These are phyloP conservation scores for Acropternis orthonyx DNA, from an alignment of 2,797 vertebrate genomes.

Conservation along the genomic window DNA sequence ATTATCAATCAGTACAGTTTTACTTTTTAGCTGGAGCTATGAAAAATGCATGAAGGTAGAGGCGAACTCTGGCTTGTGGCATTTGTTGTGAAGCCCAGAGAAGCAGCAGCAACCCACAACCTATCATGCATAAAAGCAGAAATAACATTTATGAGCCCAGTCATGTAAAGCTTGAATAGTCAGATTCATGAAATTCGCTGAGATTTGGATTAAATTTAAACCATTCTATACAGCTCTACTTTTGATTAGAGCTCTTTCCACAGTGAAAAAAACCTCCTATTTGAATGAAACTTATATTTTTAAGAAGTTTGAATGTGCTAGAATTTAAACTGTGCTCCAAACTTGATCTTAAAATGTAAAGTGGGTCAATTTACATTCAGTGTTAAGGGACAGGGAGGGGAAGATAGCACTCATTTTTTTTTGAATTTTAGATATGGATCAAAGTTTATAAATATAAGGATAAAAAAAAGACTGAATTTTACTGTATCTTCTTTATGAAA, in stretches of 20 bases:
- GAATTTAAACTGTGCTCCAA: constrained; percentile 63
- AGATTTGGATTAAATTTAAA: constrained; percentile 77
- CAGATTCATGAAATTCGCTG: constrained; percentile 71
- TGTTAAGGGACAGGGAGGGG: not conserved
- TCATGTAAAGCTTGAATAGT: constrained; percentile 66
- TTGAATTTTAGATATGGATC: not conserved
- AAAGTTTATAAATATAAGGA: constrained; percentile 28
- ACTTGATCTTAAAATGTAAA: constrained; percentile 36
- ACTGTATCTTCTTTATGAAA: constrained; percentile 22
- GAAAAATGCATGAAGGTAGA: constrained; percentile 45
- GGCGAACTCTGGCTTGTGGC: not conserved
- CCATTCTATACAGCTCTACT: constrained; percentile 58
- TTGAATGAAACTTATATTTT: constrained; percentile 63
- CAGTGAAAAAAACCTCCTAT: constrained; percentile 38
- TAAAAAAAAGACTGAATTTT: not conserved
- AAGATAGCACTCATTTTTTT: not conserved
- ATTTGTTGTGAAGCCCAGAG: constrained; percentile 15
- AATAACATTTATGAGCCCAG: constrained; percentile 67
- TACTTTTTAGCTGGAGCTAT: constrained; percentile 46
- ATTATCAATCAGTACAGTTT: constrained; percentile 64
- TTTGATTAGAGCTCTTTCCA: constrained; percentile 68
- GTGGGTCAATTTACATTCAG: constrained; percentile 31
- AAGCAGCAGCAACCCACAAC: not conserved
- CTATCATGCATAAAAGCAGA: constrained; percentile 59
- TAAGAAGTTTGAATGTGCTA: constrained; percentile 50